phyloP scores from a whole-genome alignment of 2,797 vertebrate genomes.

The Molossus alvarezi region DNA sequence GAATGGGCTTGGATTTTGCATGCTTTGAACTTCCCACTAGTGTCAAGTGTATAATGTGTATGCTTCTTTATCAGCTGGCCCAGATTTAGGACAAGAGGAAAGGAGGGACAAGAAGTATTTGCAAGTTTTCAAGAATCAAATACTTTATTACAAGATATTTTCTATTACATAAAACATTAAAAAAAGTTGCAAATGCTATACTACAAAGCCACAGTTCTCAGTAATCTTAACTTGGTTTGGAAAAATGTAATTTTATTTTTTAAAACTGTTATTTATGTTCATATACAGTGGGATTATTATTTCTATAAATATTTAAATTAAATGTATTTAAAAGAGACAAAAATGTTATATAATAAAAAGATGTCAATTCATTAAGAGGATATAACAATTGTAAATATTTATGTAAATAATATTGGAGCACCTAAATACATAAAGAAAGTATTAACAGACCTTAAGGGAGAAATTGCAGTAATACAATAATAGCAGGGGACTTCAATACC shows the following conservation, averaged over 20 bases:
- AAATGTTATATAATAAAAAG: not conserved
- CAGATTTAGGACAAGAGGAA: not conserved
- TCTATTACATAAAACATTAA: not conserved
- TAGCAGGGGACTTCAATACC: not conserved
- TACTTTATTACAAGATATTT: not conserved
- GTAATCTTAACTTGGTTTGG: not conserved
- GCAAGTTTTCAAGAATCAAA: not conserved
- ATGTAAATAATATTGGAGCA: not conserved
- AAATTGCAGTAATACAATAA: not conserved
- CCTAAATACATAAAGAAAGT: not conserved
- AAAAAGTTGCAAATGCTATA: not conserved
- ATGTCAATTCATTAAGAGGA: not conserved
- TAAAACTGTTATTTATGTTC: not conserved
- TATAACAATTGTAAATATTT: not conserved
- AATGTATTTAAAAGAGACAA: not conserved
- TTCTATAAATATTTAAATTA: not conserved
- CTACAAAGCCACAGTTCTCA: not conserved
- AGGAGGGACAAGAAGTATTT: not conserved
- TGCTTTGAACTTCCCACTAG: not conserved
- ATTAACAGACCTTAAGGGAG: not conserved
- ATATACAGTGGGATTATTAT: not conserved
- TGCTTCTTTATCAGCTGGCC: not conserved
- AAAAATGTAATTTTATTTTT: conserved; percentile 22
- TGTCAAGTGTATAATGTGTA: not conserved
- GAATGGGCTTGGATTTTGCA: not conserved